Conservation (phyloP, 2,113 vertebrate species). For the western clawed frog (Xenopus tropicalis) region UCB_Xtro_10.0 CM004448.2:78939001-78939500, state of each 20-base stretch:
- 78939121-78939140: not conserved
- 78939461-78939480: slow-evolving; percentile 97
- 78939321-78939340: too few relatives aligned
- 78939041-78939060: not conserved
- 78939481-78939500: slow-evolving; percentile 96
- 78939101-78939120: not conserved
- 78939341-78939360: too few relatives aligned
- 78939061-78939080: not conserved
- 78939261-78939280: not conserved
- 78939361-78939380: not conserved
- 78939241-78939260: slow-evolving; percentile 25
- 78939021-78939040: not conserved
- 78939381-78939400: too few relatives aligned
- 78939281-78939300: not conserved
- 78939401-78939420: slow-evolving; percentile 12
- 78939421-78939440: slow-evolving; percentile 55
- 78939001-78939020: slow-evolving; percentile 33
- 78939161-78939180: not conserved
- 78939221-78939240: not conserved
- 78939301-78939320: too few relatives aligned
- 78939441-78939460: slow-evolving; percentile 81
- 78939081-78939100: not conserved
- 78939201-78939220: too few relatives aligned
- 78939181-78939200: too few relatives aligned
- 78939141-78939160: slow-evolving; percentile 7